Evolutionary conservation across 2,113 vertebrate genomes (phyloP).

Genomic region (Corythoichthys haematopterus): DNA sequence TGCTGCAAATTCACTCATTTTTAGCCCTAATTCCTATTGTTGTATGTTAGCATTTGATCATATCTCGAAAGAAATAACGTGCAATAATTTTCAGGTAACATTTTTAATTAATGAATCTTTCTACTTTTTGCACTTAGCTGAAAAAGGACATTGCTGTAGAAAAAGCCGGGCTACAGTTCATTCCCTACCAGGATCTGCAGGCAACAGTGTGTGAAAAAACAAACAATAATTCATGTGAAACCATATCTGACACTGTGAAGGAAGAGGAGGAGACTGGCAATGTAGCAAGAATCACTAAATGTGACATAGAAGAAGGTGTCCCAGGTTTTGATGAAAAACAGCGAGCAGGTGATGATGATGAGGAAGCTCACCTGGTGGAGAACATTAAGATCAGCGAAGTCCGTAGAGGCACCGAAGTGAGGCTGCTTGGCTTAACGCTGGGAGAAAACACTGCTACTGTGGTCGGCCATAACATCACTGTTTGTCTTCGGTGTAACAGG

Average conservation of each 20-base stretch:
- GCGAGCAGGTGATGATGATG: conserved; percentile 12
- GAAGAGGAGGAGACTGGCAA: conserved; percentile 3
- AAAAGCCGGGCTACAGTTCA: conserved; percentile 74
- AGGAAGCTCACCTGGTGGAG: conserved; percentile 53
- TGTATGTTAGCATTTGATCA: neutral
- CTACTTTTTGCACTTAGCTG: conserved; percentile 50
- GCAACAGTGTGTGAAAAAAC: conserved; percentile 44
- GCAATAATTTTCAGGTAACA: no score
- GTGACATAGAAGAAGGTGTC: conserved; percentile 4
- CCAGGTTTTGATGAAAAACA: conserved; percentile 15
- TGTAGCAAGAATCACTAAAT: conserved; percentile 11
- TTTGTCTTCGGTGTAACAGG: conserved; percentile 76
- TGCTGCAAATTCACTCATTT: neutral
- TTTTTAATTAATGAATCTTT: no score
- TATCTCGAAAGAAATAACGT: no score
- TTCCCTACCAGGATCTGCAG: conserved; percentile 74
- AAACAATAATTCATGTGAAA: neutral
- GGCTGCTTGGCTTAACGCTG: conserved; percentile 70
- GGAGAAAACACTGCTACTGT: conserved; percentile 74
- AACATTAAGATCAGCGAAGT: conserved; percentile 64
- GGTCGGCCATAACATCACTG: conserved; percentile 57
- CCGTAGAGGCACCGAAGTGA: conserved; percentile 74
- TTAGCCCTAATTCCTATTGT: neutral
- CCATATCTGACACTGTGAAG: neutral
- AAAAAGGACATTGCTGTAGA: conserved; percentile 76